These are phyloP conservation scores for Alloscopus bannaensis DNA, from an alignment of 2,888 invertebrate genomes.

Conservation along the genomic window DNA sequence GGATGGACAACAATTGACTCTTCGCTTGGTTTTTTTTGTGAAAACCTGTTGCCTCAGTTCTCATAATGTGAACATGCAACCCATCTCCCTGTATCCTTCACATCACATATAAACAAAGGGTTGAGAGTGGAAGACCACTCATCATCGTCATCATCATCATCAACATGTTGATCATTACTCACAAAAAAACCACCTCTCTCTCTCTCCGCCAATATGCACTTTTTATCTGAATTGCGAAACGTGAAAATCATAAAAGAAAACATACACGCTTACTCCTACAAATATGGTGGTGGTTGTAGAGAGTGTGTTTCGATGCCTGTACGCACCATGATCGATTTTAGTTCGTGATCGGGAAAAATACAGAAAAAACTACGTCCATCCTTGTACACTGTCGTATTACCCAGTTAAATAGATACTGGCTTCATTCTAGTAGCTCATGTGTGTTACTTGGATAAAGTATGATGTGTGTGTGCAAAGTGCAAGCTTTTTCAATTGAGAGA, in stretches of 20 bases:
- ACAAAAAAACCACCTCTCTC: background rate
- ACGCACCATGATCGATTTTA: too few species aligned
- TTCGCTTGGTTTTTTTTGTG: slow-evolving; percentile 53
- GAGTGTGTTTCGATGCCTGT: too few species aligned
- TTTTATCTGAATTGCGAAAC: slow-evolving; percentile 11
- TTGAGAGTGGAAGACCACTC: slow-evolving; percentile 20
- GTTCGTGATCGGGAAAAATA: too few species aligned
- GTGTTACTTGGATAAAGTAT: too few species aligned
- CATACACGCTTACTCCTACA: too few species aligned
- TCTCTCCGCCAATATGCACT: background rate
- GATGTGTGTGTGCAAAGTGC: background rate
- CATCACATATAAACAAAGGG: slow-evolving; percentile 27
- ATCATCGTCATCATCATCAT: background rate
- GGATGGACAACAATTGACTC: slow-evolving; percentile 51
- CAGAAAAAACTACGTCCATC: too few species aligned
- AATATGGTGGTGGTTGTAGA: too few species aligned
- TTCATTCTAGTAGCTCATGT: too few species aligned
- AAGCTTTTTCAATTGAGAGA: background rate
- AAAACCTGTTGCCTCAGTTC: slow-evolving; percentile 64
- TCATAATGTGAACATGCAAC: slow-evolving; percentile 41
- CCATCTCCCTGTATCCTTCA: too few species aligned
- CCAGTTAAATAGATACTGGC: too few species aligned
- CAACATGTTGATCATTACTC: slow-evolving; percentile 1
- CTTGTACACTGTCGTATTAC: too few species aligned
- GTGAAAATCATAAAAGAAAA: slow-evolving; percentile 11